phyloP scores from a whole-genome alignment of 2,888 invertebrate species.

The Drosophila niveifrons region DNA sequence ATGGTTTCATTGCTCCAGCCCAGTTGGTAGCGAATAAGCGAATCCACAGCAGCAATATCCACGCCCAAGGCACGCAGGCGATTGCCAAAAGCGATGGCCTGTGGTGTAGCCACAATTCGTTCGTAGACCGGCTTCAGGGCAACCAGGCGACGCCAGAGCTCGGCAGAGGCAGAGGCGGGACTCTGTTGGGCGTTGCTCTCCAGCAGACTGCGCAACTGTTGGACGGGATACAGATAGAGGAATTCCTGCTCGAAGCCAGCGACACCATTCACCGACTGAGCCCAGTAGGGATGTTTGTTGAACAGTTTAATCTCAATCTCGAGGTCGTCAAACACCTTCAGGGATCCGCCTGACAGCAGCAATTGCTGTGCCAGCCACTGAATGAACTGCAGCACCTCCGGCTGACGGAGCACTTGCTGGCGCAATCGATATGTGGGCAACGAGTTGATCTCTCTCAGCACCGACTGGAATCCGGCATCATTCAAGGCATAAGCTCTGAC shows the following conservation, averaged over 20 bases:
- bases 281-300: slow-evolving; percentile 70
- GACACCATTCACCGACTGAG: slow-evolving; percentile 72
- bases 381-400: slow-evolving; percentile 75
- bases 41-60: slow-evolving; percentile 48
- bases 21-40: slow-evolving; percentile 53
- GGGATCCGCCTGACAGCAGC: slow-evolving; percentile 59
- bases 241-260: slow-evolving; percentile 78
- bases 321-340: slow-evolving; percentile 70
- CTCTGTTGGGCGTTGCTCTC: slow-evolving; percentile 69
- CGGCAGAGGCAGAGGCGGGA: slow-evolving; percentile 68
- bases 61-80: slow-evolving; percentile 53
- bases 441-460: slow-evolving; percentile 78
- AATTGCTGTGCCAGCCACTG: slow-evolving; percentile 76
- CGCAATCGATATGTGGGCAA: slow-evolving; percentile 59
- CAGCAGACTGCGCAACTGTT: slow-evolving; percentile 66
- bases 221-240: slow-evolving; percentile 62
- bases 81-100: slow-evolving; percentile 24
- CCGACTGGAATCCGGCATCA: slow-evolving; percentile 78
- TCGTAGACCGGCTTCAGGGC: slow-evolving; percentile 77
- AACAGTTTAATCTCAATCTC: slow-evolving; percentile 75
- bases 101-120: slow-evolving; percentile 52
- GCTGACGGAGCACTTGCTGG: slow-evolving; percentile 72
- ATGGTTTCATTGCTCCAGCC: slow-evolving; percentile 65
- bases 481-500: slow-evolving; percentile 75
- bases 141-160: slow-evolving; percentile 73